These are phyloP conservation scores for Danaus plexippus DNA, from an alignment of 1,140 invertebrate genomes.

Conservation along the genomic window DNA sequence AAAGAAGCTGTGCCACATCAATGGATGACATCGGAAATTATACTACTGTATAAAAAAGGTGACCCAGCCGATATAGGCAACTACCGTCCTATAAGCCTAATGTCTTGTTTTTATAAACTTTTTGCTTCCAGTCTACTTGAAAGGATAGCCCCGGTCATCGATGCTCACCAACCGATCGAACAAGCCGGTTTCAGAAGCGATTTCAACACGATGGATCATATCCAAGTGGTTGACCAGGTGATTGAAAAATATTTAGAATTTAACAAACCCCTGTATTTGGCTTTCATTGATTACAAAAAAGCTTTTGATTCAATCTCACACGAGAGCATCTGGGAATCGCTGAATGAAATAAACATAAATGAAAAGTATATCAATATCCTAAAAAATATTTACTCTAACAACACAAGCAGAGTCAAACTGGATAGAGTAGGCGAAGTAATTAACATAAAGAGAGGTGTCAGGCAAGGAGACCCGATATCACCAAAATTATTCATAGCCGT, in stretches of 20 bases:
- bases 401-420: constrained; percentile 19
- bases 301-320: constrained; percentile 25
- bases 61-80: no score
- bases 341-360: constrained; percentile 18
- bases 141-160: constrained; percentile 19
- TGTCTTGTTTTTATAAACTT: no score
- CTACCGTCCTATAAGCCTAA: no score
- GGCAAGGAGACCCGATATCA: constrained; percentile 22
- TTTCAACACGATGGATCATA: constrained; percentile 31
- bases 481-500: constrained; percentile 23
- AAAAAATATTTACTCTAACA: no score
- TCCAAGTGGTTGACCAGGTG: constrained; percentile 26
- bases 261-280: constrained; percentile 11
- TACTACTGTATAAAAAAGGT: no score
- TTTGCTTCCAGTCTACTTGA: constrained; percentile 22
- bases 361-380: constrained; percentile 26
- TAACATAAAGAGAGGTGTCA: constrained; percentile 24
- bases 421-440: constrained; percentile 11
- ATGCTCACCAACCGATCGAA: constrained; percentile 33
- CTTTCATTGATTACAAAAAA: no score
- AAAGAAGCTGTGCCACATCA: no score
- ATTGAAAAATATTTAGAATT: constrained; percentile 33
- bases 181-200: constrained; percentile 41
- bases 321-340: constrained; percentile 17
- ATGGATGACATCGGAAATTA: no score